Percentiles rank a stretch among this genome's conserved stretches.
These are phyloP conservation scores for Trematocara macrostoma DNA, from an alignment of 2,113 vertebrate species.

Conservation along the genomic window DNA sequence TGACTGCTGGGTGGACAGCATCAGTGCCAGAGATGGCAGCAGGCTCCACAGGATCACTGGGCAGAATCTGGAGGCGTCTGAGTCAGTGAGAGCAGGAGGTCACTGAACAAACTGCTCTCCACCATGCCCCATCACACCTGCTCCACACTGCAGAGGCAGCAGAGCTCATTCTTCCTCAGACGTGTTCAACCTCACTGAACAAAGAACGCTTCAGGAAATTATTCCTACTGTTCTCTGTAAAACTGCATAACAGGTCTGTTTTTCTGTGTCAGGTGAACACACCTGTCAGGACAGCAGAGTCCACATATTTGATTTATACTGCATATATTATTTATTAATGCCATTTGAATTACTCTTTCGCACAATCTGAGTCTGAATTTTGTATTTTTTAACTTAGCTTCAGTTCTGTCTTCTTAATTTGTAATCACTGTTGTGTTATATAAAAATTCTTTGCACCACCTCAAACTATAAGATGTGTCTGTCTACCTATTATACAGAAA, in stretches of 20 bases:
- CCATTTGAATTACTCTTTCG: background rate
- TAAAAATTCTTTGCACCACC: background rate
- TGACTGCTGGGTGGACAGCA: background rate
- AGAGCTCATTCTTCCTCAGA: background rate
- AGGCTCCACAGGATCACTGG: background rate
- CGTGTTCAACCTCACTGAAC: background rate
- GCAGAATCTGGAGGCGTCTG: background rate
- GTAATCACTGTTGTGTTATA: background rate
- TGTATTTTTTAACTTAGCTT: accelerated
- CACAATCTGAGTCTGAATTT: background rate
- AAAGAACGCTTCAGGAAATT: background rate
- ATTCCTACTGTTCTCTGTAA: background rate
- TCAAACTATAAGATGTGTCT: background rate
- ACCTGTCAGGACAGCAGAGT: background rate
- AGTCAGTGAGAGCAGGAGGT: background rate
- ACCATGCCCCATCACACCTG: background rate
- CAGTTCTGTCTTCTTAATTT: background rate
- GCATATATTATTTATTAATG: accelerated
- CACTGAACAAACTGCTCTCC: background rate
- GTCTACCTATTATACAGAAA: background rate
- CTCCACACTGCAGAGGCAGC: background rate
- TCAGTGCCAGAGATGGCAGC: background rate
- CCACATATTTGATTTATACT: background rate
- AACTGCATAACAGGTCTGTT: background rate
- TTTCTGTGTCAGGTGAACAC: background rate